These are phyloP conservation scores for Esox niger DNA, from an alignment of 2,113 vertebrate species.

Conservation along the genomic window DNA sequence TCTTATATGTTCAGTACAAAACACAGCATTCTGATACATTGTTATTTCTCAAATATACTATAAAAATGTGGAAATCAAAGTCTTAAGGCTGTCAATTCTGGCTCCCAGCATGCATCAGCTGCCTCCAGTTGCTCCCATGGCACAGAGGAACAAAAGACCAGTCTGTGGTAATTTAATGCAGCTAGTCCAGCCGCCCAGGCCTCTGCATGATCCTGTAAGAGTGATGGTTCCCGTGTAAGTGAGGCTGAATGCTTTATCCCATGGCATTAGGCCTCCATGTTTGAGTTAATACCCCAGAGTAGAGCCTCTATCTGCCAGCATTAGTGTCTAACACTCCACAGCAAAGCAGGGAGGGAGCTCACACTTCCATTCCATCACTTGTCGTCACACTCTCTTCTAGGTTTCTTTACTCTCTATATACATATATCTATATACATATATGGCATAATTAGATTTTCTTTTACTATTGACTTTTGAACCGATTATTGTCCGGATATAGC, in stretches of 20 bases:
- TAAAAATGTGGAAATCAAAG: slow-evolving; percentile 27
- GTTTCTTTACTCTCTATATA: background rate
- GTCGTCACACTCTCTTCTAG: background rate
- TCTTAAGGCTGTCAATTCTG: slow-evolving; percentile 26
- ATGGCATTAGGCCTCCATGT: slow-evolving; percentile 68
- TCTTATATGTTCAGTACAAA: too few relatives aligned
- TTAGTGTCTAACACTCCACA: slow-evolving; percentile 64
- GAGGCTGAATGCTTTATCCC: slow-evolving; percentile 67
- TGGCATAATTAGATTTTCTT: too few relatives aligned
- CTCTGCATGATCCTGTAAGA: slow-evolving; percentile 57
- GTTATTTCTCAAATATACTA: too few relatives aligned
- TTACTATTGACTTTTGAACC: too few relatives aligned
- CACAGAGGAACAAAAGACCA: slow-evolving; percentile 25
- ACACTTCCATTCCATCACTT: background rate
- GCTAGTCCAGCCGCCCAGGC: slow-evolving; percentile 37
- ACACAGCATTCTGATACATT: too few relatives aligned
- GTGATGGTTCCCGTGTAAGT: slow-evolving; percentile 61
- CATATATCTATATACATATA: background rate
- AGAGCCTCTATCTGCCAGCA: slow-evolving; percentile 61
- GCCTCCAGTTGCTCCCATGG: slow-evolving; percentile 49
- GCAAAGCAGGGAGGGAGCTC: background rate
- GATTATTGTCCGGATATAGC: too few relatives aligned
- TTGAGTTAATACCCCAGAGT: slow-evolving; percentile 71
- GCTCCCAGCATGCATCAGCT: slow-evolving; percentile 25
- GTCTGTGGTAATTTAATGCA: slow-evolving; percentile 61